Evolutionary conservation across 2,113 vertebrate species (phyloP).

Genomic region (Pelobates fuscus): DNA sequence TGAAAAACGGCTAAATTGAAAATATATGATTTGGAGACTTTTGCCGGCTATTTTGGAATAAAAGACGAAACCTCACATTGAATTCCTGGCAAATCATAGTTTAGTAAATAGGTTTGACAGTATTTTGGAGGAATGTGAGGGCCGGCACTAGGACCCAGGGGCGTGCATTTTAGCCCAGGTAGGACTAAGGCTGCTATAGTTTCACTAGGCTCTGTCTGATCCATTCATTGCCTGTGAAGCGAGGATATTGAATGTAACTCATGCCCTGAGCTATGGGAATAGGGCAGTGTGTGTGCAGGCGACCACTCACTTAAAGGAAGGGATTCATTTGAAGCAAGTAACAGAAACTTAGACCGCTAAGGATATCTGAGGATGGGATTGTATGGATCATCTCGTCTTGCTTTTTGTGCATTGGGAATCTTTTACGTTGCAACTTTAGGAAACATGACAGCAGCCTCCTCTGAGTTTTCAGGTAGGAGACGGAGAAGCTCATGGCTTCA

Average conservation of each 20-base stretch:
- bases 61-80: too few species aligned
- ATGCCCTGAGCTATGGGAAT: constrained; percentile 55
- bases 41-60: too few species aligned
- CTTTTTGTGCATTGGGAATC: constrained; percentile 67
- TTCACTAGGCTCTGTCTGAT: constrained; percentile 38
- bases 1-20: too few species aligned
- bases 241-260: constrained; percentile 50
- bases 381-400: constrained; percentile 69
- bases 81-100: too few species aligned
- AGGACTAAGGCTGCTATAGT: constrained; percentile 56
- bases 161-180: constrained; percentile 58
- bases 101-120: too few species aligned
- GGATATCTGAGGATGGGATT: constrained; percentile 80
- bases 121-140: neutral
- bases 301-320: constrained; percentile 9
- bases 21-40: too few species aligned
- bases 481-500: neutral
- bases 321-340: constrained; percentile 36
- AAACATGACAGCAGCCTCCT: constrained; percentile 70
- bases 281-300: neutral
- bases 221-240: constrained; percentile 56
- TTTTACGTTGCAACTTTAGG: constrained; percentile 69
- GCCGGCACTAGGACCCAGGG: constrained; percentile 64
- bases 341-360: constrained; percentile 46
- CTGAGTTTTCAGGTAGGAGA: constrained; percentile 80